These are phyloP conservation scores for Eulemur coronatus DNA, from an alignment of 2,797 vertebrate genomes.

Conservation along the genomic window DNA sequence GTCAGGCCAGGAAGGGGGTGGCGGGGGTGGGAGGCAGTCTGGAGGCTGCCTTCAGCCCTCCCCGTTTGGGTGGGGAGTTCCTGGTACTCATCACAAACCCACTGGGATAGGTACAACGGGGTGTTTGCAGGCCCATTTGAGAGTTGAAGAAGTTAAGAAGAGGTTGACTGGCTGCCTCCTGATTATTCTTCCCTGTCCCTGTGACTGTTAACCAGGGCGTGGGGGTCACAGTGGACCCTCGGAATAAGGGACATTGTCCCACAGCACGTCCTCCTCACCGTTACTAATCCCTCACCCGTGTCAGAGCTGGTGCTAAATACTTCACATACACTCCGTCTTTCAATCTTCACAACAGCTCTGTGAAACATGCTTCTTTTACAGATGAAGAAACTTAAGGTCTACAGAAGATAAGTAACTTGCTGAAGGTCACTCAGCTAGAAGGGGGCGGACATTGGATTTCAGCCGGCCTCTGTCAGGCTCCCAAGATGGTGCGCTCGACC, in stretches of 20 bases:
- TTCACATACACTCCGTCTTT: not conserved
- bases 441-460: not conserved
- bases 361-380: not conserved
- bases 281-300: not conserved
- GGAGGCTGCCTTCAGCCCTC: not conserved
- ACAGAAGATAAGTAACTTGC: slow-evolving; percentile 29
- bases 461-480: not conserved
- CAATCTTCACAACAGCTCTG: not conserved
- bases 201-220: not conserved
- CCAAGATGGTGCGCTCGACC: not conserved
- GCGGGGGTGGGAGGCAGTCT: not conserved
- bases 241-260: not conserved
- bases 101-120: not conserved
- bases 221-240: not conserved
- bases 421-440: slow-evolving; percentile 1
- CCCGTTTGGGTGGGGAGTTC: not conserved
- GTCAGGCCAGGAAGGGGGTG: not conserved
- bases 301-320: not conserved
- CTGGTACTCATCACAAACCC: not conserved
- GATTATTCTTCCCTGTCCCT: not conserved
- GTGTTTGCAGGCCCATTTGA: not conserved
- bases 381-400: slow-evolving; percentile 36
- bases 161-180: not conserved
- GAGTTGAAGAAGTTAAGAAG: not conserved
- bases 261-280: not conserved